Conservation (phyloP, 2,113 vertebrate genomes). For the Calcarius ornatus region DNA sequence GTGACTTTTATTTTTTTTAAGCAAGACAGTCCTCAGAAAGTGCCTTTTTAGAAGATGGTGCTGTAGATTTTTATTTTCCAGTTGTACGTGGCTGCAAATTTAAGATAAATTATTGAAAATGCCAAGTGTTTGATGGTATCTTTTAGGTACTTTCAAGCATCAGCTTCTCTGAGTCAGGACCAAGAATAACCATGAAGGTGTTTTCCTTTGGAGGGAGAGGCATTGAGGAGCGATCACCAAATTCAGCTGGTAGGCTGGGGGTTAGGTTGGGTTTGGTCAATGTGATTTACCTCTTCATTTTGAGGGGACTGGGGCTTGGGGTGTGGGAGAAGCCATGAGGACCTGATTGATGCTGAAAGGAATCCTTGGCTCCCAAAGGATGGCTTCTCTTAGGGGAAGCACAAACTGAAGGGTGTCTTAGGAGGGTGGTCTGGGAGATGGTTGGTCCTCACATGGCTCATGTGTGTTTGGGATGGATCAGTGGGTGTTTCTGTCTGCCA, state of each 20-base stretch:
- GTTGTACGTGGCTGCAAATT: constrained; percentile 67
- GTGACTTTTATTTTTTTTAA: constrained; percentile 56
- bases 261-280: not conserved
- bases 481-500: not conserved
- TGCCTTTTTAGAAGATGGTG: constrained; percentile 98
- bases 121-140: constrained; percentile 80
- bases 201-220: constrained; percentile 31
- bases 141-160: constrained; percentile 71
- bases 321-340: not conserved
- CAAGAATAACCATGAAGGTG: constrained; percentile 69
- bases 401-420: not conserved
- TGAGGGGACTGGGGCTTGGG: not conserved
- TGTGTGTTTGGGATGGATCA: not conserved
- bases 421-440: not conserved
- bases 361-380: not conserved
- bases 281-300: constrained; percentile 11
- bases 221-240: constrained; percentile 61
- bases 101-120: constrained; percentile 68
- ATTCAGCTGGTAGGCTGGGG: constrained; percentile 46
- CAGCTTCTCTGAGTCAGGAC: constrained; percentile 80
- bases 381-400: not conserved
- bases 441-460: not conserved
- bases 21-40: constrained; percentile 87
- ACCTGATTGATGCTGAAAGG: not conserved
- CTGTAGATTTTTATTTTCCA: constrained; percentile 85